Conservation (phyloP, 2,797 vertebrate genomes). For the Melopsittacus undulatus region DNA sequence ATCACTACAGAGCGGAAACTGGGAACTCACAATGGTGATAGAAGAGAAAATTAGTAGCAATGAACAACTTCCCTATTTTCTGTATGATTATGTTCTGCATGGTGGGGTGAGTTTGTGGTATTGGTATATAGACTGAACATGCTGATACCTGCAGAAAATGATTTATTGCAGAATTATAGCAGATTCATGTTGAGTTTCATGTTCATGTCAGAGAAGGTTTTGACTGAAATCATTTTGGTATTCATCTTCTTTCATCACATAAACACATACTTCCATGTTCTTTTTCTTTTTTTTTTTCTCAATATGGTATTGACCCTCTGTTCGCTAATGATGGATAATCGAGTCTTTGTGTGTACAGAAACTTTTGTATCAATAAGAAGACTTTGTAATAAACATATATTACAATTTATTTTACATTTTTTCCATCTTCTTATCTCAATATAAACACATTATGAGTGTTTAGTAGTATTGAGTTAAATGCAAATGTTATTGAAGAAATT, state of each 20-base stretch:
- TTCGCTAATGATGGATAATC: slow-evolving; percentile 40
- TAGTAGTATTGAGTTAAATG: slow-evolving; percentile 52
- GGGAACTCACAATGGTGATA: not conserved
- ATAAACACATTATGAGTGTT: slow-evolving; percentile 22
- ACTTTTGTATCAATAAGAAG: slow-evolving; percentile 41
- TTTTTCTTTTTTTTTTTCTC: not conserved
- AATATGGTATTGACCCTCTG: slow-evolving; percentile 21
- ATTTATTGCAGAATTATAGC: slow-evolving; percentile 50
- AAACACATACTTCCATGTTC: not conserved
- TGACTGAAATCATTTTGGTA: slow-evolving; percentile 60
- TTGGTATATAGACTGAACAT: not conserved
- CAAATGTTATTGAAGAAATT: slow-evolving; percentile 44
- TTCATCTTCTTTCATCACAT: slow-evolving; percentile 13
- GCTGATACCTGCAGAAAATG: not conserved
- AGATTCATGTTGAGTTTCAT: slow-evolving; percentile 53
- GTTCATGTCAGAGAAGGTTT: slow-evolving; percentile 59
- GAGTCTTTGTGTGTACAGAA: slow-evolving; percentile 42
- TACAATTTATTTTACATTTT: slow-evolving; percentile 62
- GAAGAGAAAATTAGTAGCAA: not conserved
- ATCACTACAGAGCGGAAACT: not conserved
- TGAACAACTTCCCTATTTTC: not conserved
- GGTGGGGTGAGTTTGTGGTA: not conserved
- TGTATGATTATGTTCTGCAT: not conserved
- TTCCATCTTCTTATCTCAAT: slow-evolving; percentile 30
- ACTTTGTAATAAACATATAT: slow-evolving; percentile 36